Conservation (phyloP, 2,113 vertebrate genomes). For the Heterotilapia buettikoferi region DNA sequence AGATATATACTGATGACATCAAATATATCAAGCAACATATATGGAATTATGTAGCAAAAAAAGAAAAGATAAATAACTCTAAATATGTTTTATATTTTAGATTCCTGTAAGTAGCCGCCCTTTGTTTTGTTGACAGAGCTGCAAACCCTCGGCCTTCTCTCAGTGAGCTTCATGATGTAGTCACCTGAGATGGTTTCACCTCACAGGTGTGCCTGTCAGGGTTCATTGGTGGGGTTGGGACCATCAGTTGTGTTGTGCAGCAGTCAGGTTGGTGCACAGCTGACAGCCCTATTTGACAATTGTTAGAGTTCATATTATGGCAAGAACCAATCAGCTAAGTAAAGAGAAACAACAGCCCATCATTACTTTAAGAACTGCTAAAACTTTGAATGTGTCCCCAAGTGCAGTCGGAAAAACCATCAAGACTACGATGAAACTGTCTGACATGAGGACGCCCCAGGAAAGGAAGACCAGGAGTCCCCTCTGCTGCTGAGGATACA, state of each 20-base stretch:
- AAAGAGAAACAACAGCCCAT: not conserved
- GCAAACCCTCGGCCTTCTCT: not conserved
- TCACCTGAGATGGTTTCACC: not conserved
- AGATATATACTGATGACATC: not conserved
- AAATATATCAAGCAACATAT: not conserved
- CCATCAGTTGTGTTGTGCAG: rapidly evolving
- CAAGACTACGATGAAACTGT: not conserved
- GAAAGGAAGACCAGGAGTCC: too few species aligned
- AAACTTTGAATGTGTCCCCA: not conserved
- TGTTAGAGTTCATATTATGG: not conserved
- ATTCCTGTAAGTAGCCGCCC: rapidly evolving
- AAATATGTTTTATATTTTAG: not conserved
- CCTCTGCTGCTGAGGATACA: too few species aligned
- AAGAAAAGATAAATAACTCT: not conserved
- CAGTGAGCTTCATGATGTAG: not conserved
- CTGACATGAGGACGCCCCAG: too few species aligned
- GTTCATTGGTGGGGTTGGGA: not conserved
- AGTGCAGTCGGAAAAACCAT: not conserved
- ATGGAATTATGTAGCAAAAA: not conserved
- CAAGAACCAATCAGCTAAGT: rapidly evolving
- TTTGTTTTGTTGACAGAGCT: too few species aligned
- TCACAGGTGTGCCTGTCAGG: not conserved
- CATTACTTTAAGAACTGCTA: not conserved
- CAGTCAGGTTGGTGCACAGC: not conserved
- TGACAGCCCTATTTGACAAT: rapidly evolving